Evolutionary conservation across 2,113 vertebrate species (phyloP), one percentile per base, ranked within the genome.

Genomic region (Hylia prasina): DNA sequence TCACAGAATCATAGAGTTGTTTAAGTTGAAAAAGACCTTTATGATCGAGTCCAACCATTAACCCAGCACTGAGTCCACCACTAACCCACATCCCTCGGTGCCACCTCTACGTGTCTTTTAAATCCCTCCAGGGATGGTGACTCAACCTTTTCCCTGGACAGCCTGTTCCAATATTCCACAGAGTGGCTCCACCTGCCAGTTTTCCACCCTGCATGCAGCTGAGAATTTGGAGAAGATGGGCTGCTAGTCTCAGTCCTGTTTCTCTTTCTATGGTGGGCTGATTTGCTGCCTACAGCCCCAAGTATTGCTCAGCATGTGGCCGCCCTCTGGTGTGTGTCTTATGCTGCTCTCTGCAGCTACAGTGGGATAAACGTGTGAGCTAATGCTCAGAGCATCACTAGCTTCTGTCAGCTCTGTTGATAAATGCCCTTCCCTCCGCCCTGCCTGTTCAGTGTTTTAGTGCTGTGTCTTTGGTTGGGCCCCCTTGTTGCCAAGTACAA

Each of bases 351-450:
- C 44, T 80, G 81, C 71, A 90, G 73, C 44, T 65, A 64, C 40
- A 70, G 45, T 0, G 0, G 45, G 37, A 28, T 76, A 39, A 61
- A 80, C 0, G 2, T 15, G 27, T 56, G 27, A 73, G 71, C 44
- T 2, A 1, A 31, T 19, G 57, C 65, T 82, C 57, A 79, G 44
- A 76, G 45, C 72, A 58, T 33, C 6, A 0, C 14, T 35, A 42
- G 15, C 18, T 87, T 57, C 45, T 91, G 70, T 40, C 84, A 89
- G 40, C 65, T 24, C 53, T 11, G 3, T 48, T 87, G 87, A 53
- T 48, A 82, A 61, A 87, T 66, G n/a, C 35, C 39, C 35, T 73
- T 77, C 58, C 15, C 60, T 50, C 33, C 39, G 70, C 63, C 42
- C 40, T 54, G 66, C 30, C 40, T 72, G 82, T 79, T 65, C 40